phyloP scores from a whole-genome alignment of 1,140 invertebrate genomes.

The Lasaia peninsularis region DNA sequence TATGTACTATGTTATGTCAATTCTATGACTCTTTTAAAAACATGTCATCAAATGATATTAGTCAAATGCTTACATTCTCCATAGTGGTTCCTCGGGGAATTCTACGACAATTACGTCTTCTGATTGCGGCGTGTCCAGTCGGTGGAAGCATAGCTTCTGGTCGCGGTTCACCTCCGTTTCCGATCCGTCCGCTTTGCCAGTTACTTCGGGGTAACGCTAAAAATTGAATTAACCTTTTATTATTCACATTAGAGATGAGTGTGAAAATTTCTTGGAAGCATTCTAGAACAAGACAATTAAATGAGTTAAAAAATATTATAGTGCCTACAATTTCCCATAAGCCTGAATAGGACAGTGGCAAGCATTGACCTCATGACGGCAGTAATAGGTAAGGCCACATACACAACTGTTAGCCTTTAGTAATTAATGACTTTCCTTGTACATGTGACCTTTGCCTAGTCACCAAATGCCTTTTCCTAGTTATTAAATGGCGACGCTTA shows the following conservation, averaged over 20 bases:
- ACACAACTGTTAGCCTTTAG: background rate
- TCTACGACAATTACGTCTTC: slow-evolving; percentile 94
- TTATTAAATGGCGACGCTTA: background rate
- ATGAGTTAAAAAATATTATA: too few relatives aligned
- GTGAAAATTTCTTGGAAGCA: too few relatives aligned
- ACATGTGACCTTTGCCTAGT: background rate
- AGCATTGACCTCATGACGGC: too few relatives aligned
- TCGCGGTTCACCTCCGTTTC: slow-evolving; percentile 92
- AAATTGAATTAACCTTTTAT: slow-evolving; percentile 3
- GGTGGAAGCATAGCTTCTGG: slow-evolving; percentile 97
- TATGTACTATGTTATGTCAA: too few relatives aligned
- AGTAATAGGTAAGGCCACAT: too few relatives aligned
- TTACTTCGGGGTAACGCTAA: slow-evolving; percentile 83
- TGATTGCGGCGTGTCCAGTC: slow-evolving; percentile 89
- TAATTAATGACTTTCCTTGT: background rate
- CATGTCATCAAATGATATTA: too few relatives aligned
- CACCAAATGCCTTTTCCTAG: slow-evolving; percentile 3
- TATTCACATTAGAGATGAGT: too few relatives aligned
- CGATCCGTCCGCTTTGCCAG: slow-evolving; percentile 91
- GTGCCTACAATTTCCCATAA: too few relatives aligned
- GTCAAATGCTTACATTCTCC: slow-evolving; percentile 87
- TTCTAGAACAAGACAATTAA: too few relatives aligned
- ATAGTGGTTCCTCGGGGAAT: slow-evolving; percentile 94
- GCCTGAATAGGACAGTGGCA: too few relatives aligned
- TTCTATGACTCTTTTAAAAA: too few relatives aligned